A percentile compares a stretch with the other conserved stretches of the same genome.
These are phyloP conservation scores for Tenthredo livida DNA, from an alignment of 2,888 invertebrate genomes.

Conservation along the genomic window DNA sequence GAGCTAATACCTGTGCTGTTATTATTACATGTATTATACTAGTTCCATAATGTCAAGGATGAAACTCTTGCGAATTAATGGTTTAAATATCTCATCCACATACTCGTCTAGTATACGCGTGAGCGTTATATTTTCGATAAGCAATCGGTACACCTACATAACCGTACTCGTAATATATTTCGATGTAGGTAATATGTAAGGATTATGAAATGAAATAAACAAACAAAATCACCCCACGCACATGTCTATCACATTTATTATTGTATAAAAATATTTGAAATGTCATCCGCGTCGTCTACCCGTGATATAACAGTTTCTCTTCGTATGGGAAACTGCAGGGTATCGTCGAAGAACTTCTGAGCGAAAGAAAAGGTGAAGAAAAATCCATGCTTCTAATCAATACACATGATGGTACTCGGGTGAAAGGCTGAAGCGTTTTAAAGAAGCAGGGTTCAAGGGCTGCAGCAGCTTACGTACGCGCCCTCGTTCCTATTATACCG, in stretches of 20 bases:
- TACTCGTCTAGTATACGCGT: not conserved
- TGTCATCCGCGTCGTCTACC: not conserved
- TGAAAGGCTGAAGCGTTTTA: not conserved
- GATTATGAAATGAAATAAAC: not conserved
- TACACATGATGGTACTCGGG: not conserved
- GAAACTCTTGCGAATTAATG: slow-evolving; percentile 18
- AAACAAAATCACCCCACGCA: not conserved
- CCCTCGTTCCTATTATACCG: slow-evolving; percentile 2
- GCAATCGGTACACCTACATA: not conserved
- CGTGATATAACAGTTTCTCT: not conserved
- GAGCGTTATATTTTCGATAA: not conserved
- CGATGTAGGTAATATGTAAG: not conserved
- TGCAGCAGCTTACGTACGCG: not conserved
- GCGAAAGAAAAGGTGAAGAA: not conserved
- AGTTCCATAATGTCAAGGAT: slow-evolving; percentile 28
- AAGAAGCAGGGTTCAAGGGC: not conserved
- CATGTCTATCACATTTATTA: not conserved
- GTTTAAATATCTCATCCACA: not conserved
- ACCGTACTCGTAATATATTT: not conserved
- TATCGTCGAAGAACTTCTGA: not conserved
- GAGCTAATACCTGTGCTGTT: not conserved
- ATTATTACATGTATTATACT: not conserved
- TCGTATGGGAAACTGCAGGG: not conserved
- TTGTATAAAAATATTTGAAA: not conserved
- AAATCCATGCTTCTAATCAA: not conserved